Base-by-base conservation (phyloP, 2,888 invertebrate genomes). In the Ptycholaimellus sp. region DNA sequence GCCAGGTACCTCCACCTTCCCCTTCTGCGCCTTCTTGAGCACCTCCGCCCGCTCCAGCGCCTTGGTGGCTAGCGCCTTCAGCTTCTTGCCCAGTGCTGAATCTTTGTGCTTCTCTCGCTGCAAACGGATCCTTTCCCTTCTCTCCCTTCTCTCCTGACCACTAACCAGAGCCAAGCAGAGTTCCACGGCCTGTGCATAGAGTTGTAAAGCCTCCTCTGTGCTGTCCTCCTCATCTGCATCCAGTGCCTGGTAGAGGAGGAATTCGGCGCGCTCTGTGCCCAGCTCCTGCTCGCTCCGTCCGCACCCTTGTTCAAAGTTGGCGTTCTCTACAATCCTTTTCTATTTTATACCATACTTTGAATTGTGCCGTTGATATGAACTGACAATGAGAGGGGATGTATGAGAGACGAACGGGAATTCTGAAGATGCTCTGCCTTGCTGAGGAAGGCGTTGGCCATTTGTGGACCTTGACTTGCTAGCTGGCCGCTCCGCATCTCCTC, bases 101-200 rank as follows among this genome's bases (percentile, higher is more conserved):
- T 33, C 35, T 2, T 38, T 36, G 11, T 32, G 35, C 2, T 25
- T 30, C 31, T 38, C 34, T 29, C 42, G 33, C 33, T 37, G 31
- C 4, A 40, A 42, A 28, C 5, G 3, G 25, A n/a, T n/a, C n/a
- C n/a, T n/a, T n/a, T n/a, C n/a, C n/a, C n/a, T n/a, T n/a, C n/a
- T n/a, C n/a, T n/a, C n/a, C n/a, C n/a, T n/a, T n/a, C n/a, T n/a
- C n/a, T n/a, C n/a, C n/a, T n/a, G n/a, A n/a, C n/a, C n/a, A n/a
- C n/a, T n/a, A 61, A 79, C 78, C 52, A 74, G 67, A 50, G 69
- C 67, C 2, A 82, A 66, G 39, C 77, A 79, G 40, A 78, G 63
- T 60, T 80, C 76, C n/a, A 81, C 76, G 30, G 82, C 78, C 53
- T 80, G 71, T 0, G 72, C 72, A 54, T 85, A 83, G 2, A 79